Evolutionary conservation across 2,113 vertebrate genomes (phyloP), one percentile per base, ranked within the genome.

Genomic region (Limnothrissa miodon): DNA sequence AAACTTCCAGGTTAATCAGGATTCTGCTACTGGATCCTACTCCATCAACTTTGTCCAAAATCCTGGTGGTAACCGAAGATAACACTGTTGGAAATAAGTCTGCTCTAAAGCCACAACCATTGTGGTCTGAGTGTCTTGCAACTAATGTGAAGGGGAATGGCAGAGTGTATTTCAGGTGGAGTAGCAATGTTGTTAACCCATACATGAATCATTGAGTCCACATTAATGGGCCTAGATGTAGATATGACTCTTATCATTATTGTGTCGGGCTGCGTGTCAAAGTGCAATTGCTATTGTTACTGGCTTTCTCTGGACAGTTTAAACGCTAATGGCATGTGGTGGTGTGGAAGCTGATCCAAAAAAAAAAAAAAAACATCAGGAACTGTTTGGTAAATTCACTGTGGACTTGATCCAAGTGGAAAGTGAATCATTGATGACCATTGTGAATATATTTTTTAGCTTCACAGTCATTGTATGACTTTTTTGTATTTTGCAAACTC

Each of bases 1-100:
- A 90, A 99, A 99, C 90, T 99, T 99, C 92, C 97, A 98, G 93
- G 90, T 99, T 90, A 98, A 98, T 87, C 97, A 99, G 91, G 97
- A 99, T 89, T 83, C 94, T 1, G 88, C 90, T 39, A 96, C 95
- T 8, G 98, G 98, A 29, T 97, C 96, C 21, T 99, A 99, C 89
- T 98, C 97, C 33, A 91, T 99, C 92, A 99, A 98, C 89, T 99
- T 99, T 86, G 94, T 98, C 87, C 97, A 99, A 93, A 96, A 95
- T 90, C 95, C 93, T 74, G 96, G 95, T 84, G 96, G 96, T 81
- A 96, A 96, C 82, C 95, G 96, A 85, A 96, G 96, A 95, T 97
- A 96, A 89, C 93, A 39, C 45, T 23, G 15, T n/a, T 5, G 5
- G 46, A 6, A 21, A 39, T 11, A 4, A 36, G 23, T 19, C 2